Base-by-base conservation (phyloP, 1,140 invertebrate species). In the Asbolus verrucosus region DNA sequence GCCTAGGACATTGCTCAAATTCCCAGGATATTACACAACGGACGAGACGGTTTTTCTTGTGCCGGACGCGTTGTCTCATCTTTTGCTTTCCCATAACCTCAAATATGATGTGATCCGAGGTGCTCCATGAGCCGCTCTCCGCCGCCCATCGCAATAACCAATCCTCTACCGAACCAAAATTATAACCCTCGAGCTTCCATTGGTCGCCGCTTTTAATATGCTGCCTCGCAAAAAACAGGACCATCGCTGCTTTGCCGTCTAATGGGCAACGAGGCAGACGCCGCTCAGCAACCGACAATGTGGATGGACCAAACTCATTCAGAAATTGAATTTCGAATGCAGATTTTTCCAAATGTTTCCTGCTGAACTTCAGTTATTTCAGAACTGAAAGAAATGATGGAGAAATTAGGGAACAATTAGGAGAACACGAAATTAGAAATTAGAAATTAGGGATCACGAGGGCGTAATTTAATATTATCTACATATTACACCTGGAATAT, bases 1-100 rank as follows among this genome's bases (percentile, higher is more conserved):
- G 63, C 50, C 69, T 66, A 66, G 63, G 31, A 66, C 69, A 71
- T 71, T 66, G 33, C 36, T 50, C 19, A 60, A 38, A 71, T 71
- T 71, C 69, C 60, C 69, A 2, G 50, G 50, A 71, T 71, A 70
- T 70, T 70, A 59, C 69, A 62, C 69, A 71, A 71, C 46, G 46
- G 21, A 54, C 46, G 21, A 54, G 21, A 54, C 46, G 46, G 19
- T 54, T 54, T 54, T 54, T 54, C 46, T 54, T 54, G 14, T 21
- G 43, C 16, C 43, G 43, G 43, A 50, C 43, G 11, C 33, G 33
- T 36, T 36, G 33, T 36, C 33, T 36, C 33, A 50, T 50, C 43
- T 50, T 50, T 50, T 2, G 43, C 43, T 50, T 50, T 50, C 43
- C 33, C 43, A 50, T 50, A 50, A 50, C 43, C 19, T 50, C 43